Evolutionary conservation across 2,113 vertebrate species (phyloP), one percentile per base, ranked within the genome.

Genomic region (Hucho hucho): DNA sequence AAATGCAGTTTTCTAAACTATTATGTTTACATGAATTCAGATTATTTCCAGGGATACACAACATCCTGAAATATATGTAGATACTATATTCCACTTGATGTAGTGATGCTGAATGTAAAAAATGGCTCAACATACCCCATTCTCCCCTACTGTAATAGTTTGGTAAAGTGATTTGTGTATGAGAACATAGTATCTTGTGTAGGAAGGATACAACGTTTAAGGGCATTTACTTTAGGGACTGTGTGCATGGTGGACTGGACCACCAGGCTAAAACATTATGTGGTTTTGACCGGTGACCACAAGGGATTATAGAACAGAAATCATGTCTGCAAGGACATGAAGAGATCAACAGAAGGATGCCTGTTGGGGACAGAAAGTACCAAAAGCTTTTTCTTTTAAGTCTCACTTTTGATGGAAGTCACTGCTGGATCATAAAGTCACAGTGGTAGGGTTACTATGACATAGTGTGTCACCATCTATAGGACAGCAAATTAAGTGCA

Each of bases 231-330:
- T 16, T 46, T 29, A 56, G 53, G 49, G 49, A 59, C 25, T n/a
- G 6, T n/a, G 20, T 69, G 37, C n/a, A 9, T 70, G 67, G 63
- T 14, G 63, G 63, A 26, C n/a, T 14, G 3, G 29, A 43, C 32
- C 29, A 68, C 25, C 22, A 64, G 63, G 63, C 66, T 43, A 25
- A 22, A 68, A 68, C 29, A 43, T 6, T 63, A 1, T 18, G 4
- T 26, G 22, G 13, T 64, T 74, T 53, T 66, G 16, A 66, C 14
- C 64, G 4, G 58, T 26, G 20, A 58, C 43, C 14, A 68, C 46
- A 26, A 24, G 28, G 64, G 73, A 69, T 69, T 69, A 75, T 12
- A 16, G 24, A 61, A 14, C 6, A 20, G n/a, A 69, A 75, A 69
- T 75, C 26, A 59, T 6, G n/a, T 28, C 25, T 16, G 11, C 24